Conservation (phyloP, 1,140 invertebrate genomes). For the Chironomus tepperi region DNA sequence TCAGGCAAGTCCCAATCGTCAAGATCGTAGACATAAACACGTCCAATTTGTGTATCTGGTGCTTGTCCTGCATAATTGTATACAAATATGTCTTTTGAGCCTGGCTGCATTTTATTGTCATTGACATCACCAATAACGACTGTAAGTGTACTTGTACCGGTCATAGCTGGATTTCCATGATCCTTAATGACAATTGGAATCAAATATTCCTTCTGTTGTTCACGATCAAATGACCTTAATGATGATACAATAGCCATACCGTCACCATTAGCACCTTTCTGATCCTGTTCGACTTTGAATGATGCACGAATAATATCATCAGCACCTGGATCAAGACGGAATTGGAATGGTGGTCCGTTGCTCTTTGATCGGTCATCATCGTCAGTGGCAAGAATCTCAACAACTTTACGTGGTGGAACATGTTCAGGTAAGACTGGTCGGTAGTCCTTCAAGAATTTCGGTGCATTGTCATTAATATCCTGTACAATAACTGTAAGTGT, state of each 20-base stretch:
- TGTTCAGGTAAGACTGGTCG: conserved; percentile 86
- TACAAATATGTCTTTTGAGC: conserved; percentile 91
- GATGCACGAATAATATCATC: conserved; percentile 85
- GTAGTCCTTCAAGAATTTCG: conserved; percentile 85
- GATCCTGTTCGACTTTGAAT: conserved; percentile 91
- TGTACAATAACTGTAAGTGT: conserved; percentile 90
- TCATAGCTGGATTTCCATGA: conserved; percentile 81
- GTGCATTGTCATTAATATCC: conserved; percentile 94
- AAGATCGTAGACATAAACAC: conserved; percentile 91
- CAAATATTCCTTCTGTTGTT: conserved; percentile 89
- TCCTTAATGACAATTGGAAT: conserved; percentile 92
- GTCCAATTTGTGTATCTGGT: conserved; percentile 85
- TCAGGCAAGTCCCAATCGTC: conserved; percentile 97
- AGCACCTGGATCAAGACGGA: conserved; percentile 83
- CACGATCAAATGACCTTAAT: conserved; percentile 83
- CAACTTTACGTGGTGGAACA: conserved; percentile 76
- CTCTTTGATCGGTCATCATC: conserved; percentile 89
- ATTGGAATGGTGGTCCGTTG: conserved; percentile 91
- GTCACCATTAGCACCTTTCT: conserved; percentile 90
- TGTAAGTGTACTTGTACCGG: conserved; percentile 87
- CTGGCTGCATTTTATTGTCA: conserved; percentile 95
- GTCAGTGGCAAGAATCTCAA: conserved; percentile 89
- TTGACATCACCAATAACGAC: conserved; percentile 94
- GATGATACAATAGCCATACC: conserved; percentile 91
- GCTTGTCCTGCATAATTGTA: conserved; percentile 93